These are phyloP conservation scores for Pyrrhosoma nymphula DNA, from an alignment of 2,888 invertebrate genomes.

Conservation along the genomic window DNA sequence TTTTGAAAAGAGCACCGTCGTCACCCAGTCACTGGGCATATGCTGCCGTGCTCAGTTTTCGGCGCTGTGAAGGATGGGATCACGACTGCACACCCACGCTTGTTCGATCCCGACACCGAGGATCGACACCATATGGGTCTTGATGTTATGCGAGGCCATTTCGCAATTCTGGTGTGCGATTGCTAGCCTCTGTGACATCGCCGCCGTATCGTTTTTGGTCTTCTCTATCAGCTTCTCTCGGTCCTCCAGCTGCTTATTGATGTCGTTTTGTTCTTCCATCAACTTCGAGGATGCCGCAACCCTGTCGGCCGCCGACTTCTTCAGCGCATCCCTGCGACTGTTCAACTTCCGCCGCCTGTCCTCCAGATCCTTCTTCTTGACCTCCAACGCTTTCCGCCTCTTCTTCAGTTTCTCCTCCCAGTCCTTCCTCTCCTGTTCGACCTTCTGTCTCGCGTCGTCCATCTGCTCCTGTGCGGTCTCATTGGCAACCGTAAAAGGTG, in stretches of 20 bases:
- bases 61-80: not conserved
- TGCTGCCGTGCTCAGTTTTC: not conserved
- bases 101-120: not conserved
- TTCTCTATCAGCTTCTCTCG: not conserved
- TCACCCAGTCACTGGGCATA: not conserved
- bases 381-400: not conserved
- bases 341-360: not conserved
- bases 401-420: not conserved
- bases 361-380: not conserved
- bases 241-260: not conserved
- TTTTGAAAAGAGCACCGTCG: too few relatives aligned
- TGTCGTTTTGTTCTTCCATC: not conserved
- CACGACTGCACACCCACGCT: not conserved
- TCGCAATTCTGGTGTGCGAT: not conserved
- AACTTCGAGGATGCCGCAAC: not conserved
- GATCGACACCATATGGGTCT: not conserved
- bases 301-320: not conserved
- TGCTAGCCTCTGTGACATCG: not conserved
- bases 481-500: not conserved
- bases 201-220: not conserved
- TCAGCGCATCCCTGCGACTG: not conserved
- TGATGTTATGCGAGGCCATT: not conserved
- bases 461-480: not conserved
- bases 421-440: not conserved
- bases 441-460: not conserved